Evolutionary conservation across 2,113 vertebrate genomes (phyloP).

Genomic region (Rutilus rutilus): DNA sequence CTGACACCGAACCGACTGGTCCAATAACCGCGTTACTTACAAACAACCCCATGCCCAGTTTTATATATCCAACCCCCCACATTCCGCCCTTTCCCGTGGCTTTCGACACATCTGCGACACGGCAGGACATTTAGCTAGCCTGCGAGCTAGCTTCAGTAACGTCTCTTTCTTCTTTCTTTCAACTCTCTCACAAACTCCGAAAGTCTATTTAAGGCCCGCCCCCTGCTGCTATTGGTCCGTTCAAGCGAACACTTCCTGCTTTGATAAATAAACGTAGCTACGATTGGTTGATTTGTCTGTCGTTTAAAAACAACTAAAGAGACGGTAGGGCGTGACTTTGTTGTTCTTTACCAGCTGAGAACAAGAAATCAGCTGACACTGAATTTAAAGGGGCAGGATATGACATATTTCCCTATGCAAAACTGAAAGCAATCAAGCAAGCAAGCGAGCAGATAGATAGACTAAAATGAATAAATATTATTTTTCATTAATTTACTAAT

Average conservation of each 20-base stretch:
- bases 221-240: conserved; percentile 62
- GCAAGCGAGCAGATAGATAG: background rate
- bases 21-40: conserved; percentile 55
- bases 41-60: conserved; percentile 62
- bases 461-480: too few species aligned
- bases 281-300: conserved; percentile 57
- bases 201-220: conserved; percentile 24
- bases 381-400: conserved; percentile 56
- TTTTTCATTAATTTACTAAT: too few species aligned
- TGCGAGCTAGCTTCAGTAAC: conserved; percentile 42
- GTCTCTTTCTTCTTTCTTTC: conserved; percentile 46
- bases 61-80: conserved; percentile 19
- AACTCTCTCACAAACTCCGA: conserved; percentile 52
- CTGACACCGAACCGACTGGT: conserved; percentile 54
- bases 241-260: conserved; percentile 54
- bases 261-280: too few species aligned
- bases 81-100: conserved; percentile 17
- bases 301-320: conserved; percentile 20
- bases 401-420: background rate
- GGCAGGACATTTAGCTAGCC: conserved; percentile 50
- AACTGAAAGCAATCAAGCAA: too few species aligned
- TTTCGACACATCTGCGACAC: conserved; percentile 42
- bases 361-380: conserved; percentile 54
- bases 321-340: conserved; percentile 57
- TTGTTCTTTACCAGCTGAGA: conserved; percentile 42